A percentile compares a stretch with the other conserved stretches of the same genome.
phyloP scores from a whole-genome alignment of 2,797 vertebrate genomes.

The Parauchenoglanis punctatus region DNA sequence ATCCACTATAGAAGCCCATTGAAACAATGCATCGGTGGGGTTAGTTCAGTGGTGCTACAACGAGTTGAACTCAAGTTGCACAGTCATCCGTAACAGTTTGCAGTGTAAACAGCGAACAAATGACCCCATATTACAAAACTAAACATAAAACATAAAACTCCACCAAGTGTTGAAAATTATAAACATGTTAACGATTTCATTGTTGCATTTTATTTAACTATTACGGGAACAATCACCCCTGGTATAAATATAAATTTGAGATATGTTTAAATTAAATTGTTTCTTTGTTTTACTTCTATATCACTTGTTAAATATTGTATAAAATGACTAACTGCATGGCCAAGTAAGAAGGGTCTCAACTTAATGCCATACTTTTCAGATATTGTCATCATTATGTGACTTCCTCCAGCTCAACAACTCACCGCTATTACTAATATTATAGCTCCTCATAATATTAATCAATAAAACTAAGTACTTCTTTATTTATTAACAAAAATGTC shows the following conservation, averaged over 20 bases:
- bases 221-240: background rate
- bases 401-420: background rate
- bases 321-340: background rate
- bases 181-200: background rate
- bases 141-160: background rate
- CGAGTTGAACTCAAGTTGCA: background rate
- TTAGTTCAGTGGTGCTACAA: background rate
- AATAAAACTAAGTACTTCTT: background rate
- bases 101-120: background rate
- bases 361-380: background rate
- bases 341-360: background rate
- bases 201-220: background rate
- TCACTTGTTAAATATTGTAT: background rate
- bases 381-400: background rate
- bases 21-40: background rate
- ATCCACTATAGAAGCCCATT: background rate
- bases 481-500: background rate
- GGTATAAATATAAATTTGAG: background rate
- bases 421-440: background rate
- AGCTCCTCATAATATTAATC: background rate
- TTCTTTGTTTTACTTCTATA: background rate
- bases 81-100: background rate
- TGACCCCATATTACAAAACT: background rate
- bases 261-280: background rate
- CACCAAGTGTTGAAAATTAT: background rate